phyloP scores from a whole-genome alignment of 2,113 vertebrate species.

The Leucopternis melanops region DNA sequence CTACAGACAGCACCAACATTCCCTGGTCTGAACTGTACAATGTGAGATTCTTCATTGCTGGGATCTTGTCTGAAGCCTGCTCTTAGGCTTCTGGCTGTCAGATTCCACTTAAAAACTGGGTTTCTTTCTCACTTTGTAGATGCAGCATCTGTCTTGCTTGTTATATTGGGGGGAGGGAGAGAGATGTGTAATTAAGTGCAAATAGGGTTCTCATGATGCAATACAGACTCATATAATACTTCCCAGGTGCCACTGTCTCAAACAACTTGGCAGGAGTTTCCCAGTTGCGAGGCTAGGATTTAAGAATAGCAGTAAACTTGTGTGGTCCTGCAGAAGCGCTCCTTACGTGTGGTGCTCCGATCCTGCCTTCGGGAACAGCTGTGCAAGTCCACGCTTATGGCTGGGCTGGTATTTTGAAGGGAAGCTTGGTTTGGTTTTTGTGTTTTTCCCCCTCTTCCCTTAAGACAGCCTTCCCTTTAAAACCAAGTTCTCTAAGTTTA shows the following conservation, averaged over 20 bases:
- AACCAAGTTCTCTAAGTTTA: slow-evolving; percentile 24
- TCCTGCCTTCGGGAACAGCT: slow-evolving; percentile 36
- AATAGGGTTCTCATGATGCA: slow-evolving; percentile 39
- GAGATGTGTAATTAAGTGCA: slow-evolving; percentile 32
- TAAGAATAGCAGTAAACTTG: slow-evolving; percentile 56
- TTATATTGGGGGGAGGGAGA: background rate
- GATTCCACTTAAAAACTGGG: background rate
- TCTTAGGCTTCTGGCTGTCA: background rate
- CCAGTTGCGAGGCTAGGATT: background rate
- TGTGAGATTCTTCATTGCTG: background rate
- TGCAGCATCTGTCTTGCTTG: background rate
- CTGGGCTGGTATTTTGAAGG: background rate
- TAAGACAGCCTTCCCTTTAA: slow-evolving; percentile 39
- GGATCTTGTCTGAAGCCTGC: background rate
- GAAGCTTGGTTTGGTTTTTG: background rate
- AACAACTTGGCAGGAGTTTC: slow-evolving; percentile 22
- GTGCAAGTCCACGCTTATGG: slow-evolving; percentile 43
- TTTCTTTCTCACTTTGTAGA: slow-evolving; percentile 30
- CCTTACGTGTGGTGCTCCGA: background rate
- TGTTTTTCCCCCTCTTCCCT: background rate
- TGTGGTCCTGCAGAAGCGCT: slow-evolving; percentile 69
- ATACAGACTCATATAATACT: slow-evolving; percentile 26
- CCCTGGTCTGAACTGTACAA: background rate
- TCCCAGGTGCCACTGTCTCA: slow-evolving; percentile 47
- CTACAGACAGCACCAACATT: background rate